phyloP scores from a whole-genome alignment of 1,140 invertebrate genomes.

The Magallana gigas region DNA sequence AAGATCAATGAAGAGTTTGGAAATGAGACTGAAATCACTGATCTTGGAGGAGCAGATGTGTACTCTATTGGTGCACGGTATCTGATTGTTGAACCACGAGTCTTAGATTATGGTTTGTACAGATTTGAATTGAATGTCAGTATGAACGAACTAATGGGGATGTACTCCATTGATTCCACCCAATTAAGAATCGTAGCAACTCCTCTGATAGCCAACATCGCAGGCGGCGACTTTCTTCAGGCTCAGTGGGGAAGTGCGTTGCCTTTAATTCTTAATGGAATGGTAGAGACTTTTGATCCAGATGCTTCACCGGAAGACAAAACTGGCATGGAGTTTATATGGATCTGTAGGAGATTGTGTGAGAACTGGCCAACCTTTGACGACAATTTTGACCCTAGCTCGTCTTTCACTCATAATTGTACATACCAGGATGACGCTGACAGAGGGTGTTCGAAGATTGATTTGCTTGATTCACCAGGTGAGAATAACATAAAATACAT shows the following conservation, averaged over 20 bases:
- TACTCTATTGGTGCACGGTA: constrained; percentile 60
- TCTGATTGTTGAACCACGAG: constrained; percentile 51
- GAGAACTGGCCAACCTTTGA: constrained; percentile 63
- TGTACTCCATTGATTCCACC: constrained; percentile 51
- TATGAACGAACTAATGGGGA: constrained; percentile 65
- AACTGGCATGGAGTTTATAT: constrained; percentile 61
- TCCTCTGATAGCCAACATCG: constrained; percentile 52
- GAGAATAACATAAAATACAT: neutral
- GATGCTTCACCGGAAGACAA: constrained; percentile 59
- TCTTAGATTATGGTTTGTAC: constrained; percentile 63
- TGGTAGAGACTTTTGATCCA: constrained; percentile 55
- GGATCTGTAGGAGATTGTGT: constrained; percentile 63
- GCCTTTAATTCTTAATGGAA: constrained; percentile 57
- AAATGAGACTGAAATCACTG: constrained; percentile 59
- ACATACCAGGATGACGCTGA: constrained; percentile 44
- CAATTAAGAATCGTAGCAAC: constrained; percentile 55
- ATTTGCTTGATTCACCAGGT: constrained; percentile 59
- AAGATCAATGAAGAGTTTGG: constrained; percentile 46
- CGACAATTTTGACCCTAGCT: constrained; percentile 42
- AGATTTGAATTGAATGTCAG: constrained; percentile 62
- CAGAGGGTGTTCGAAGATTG: constrained; percentile 59
- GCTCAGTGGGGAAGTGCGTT: constrained; percentile 51
- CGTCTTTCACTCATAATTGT: constrained; percentile 32
- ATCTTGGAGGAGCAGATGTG: constrained; percentile 56
- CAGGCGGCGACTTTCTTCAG: constrained; percentile 58